Conservation (phyloP, 2,113 vertebrate genomes). For the Erythrocercus mccallii region DNA sequence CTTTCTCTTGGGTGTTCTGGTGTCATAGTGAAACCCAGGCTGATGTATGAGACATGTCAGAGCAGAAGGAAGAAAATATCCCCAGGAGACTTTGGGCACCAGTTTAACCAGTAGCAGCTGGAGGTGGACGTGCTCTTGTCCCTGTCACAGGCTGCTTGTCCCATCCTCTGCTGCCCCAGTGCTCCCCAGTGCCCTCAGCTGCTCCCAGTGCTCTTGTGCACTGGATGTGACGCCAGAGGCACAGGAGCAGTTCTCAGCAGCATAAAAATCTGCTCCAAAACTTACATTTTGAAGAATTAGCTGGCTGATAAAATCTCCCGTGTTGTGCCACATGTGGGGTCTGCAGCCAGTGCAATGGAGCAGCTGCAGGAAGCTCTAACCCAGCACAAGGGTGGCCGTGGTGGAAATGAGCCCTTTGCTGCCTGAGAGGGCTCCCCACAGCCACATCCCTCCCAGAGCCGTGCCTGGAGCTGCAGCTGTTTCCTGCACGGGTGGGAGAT, state of each 20-base stretch:
- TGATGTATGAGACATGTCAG: not conserved
- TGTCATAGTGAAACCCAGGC: not conserved
- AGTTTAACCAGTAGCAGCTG: not conserved
- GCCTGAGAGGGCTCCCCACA: not conserved
- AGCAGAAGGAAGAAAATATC: not conserved
- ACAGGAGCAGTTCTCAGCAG: not conserved
- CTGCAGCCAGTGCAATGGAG: fast-evolving
- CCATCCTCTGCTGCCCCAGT: not conserved
- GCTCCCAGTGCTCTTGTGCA: fast-evolving
- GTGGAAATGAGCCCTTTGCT: not conserved
- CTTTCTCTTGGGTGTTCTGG: not conserved
- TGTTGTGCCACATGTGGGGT: fast-evolving
- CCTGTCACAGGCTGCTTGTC: fast-evolving
- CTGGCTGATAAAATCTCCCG: not conserved
- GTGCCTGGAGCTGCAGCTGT: not conserved
- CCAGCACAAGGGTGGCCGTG: not conserved
- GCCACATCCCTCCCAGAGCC: not conserved
- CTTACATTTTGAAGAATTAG: fast-evolving
- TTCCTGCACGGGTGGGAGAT: not conserved
- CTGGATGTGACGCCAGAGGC: not conserved
- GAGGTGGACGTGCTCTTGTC: not conserved
- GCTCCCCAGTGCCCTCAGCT: not conserved
- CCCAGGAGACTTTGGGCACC: not conserved
- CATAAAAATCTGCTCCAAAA: fast-evolving
- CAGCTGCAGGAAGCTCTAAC: not conserved